Evolutionary conservation across 1,140 invertebrate species (phyloP), one percentile per base, ranked within the genome.

Genomic region (Neodiprion virginianus): DNA sequence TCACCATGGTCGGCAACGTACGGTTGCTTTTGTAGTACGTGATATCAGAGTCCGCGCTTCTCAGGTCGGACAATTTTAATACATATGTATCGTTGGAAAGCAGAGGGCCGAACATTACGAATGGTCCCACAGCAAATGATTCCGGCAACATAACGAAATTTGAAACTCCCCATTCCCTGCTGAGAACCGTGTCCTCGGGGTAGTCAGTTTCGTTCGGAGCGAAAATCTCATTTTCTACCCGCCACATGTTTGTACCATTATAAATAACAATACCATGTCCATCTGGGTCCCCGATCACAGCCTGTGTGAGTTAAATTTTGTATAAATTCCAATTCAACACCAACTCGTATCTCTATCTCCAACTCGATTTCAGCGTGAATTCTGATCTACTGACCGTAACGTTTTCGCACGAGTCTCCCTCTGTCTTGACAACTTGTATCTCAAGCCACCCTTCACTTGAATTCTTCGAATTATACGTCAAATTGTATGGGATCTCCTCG

Each of bases 131-230:
- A 0, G 69, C 17, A 8, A 14, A 47, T 48, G 74, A 74, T 17
- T 76, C 61, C 1, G 82, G 81, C 4, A 82, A 82, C 5, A 88
- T 12, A 1, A 83, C 84, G 79, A 89, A 78, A 0, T 87, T 87
- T 47, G 89, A 79, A 0, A 87, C 70, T 1, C 88, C 88, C 80
- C 94, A 93, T 65, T 89, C 88, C 8, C 77, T 73, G 71, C 88
- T 82, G 3, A 78, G 66, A 69, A 88, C 89, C 11, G 72, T 80
- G 11, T 87, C 74, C 14, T 75, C 81, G 9, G 85, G 82, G 71
- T 83, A 82, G 8, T 70, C 72, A 0, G 76, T 73, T 0, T 78
- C 67, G 21, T 81, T 76, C 50, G 47, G 69, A 21, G 66, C 23
- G 74, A 82, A 72, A 17, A 76, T 17, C 74, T 40, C 7, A 77